Percentiles rank a stretch among this genome's conserved stretches.
phyloP scores from a whole-genome alignment of 2,888 invertebrate species.

The Octonoba sinensis region DNA sequence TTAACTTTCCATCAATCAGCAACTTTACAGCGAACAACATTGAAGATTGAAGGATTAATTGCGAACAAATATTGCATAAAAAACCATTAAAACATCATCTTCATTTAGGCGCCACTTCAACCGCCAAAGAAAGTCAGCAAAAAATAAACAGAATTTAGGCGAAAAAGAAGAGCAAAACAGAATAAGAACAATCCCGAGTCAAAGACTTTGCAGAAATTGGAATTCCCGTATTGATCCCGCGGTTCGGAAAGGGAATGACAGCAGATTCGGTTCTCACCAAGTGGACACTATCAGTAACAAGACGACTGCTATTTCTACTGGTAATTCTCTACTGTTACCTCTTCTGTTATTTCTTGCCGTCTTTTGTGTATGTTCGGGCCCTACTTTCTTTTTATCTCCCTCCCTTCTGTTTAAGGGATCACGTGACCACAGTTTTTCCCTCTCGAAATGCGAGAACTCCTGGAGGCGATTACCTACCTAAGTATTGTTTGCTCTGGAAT shows the following conservation, averaged over 20 bases:
- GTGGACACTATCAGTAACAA: constrained; percentile 49
- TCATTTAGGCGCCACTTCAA: too few species aligned
- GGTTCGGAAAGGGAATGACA: constrained; percentile 16
- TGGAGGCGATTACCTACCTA: neutral
- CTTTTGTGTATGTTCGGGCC: constrained; percentile 17
- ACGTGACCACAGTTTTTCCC: constrained; percentile 26
- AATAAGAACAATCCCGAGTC: too few species aligned
- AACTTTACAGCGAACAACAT: too few species aligned
- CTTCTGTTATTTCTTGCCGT: constrained; percentile 23
- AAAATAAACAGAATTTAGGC: too few species aligned
- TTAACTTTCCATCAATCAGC: too few species aligned
- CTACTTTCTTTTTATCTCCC: neutral
- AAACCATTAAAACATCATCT: too few species aligned
- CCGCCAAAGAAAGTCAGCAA: too few species aligned
- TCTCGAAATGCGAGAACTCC: constrained; percentile 20
- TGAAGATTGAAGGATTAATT: too few species aligned
- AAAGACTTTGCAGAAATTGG: constrained; percentile 30
- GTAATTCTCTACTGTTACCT: constrained; percentile 8
- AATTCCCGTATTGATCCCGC: constrained; percentile 34
- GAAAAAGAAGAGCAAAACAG: too few species aligned
- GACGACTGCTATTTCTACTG: constrained; percentile 29
- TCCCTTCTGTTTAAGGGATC: constrained; percentile 6
- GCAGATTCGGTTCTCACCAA: constrained; percentile 36
- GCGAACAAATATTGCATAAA: too few species aligned
- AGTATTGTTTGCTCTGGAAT: neutral